Conservation (phyloP, 2,888 invertebrate species). For the Sesamia inferens region DNA sequence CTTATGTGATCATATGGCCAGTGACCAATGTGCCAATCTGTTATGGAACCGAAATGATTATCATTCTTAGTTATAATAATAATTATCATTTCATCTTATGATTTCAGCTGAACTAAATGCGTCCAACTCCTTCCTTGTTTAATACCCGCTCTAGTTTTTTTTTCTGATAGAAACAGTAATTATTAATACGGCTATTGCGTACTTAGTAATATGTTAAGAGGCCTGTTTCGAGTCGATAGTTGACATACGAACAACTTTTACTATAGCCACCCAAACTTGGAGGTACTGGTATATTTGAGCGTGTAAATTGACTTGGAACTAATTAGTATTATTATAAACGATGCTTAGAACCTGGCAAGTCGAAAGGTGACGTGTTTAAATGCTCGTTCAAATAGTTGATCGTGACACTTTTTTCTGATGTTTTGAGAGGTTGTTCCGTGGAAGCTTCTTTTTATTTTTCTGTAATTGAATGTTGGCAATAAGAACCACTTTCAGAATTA, state of each 20-base stretch:
- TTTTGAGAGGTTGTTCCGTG: background rate
- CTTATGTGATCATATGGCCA: too few species aligned
- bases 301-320: slow-evolving; percentile 52
- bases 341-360: slow-evolving; percentile 28
- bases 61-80: background rate
- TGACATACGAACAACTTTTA: slow-evolving; percentile 68
- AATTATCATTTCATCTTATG: background rate
- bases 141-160: slow-evolving; percentile 27
- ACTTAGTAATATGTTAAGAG: slow-evolving; percentile 50
- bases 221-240: slow-evolving; percentile 48
- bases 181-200: slow-evolving; percentile 58
- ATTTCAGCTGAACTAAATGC: background rate
- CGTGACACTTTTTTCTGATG: slow-evolving; percentile 32
- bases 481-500: background rate
- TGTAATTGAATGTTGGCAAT: background rate
- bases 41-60: background rate
- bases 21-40: background rate
- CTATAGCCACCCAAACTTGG: slow-evolving; percentile 53
- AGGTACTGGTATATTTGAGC: slow-evolving; percentile 50
- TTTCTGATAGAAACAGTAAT: slow-evolving; percentile 49
- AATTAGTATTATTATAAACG: slow-evolving; percentile 54
- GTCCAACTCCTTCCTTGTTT: slow-evolving; percentile 17
- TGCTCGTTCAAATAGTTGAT: slow-evolving; percentile 12
- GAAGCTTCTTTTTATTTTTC: background rate
- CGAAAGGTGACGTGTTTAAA: slow-evolving; percentile 30